Evolutionary conservation across 2,113 vertebrate species (phyloP).

Genomic region (Eupsittula cactorum): DNA sequence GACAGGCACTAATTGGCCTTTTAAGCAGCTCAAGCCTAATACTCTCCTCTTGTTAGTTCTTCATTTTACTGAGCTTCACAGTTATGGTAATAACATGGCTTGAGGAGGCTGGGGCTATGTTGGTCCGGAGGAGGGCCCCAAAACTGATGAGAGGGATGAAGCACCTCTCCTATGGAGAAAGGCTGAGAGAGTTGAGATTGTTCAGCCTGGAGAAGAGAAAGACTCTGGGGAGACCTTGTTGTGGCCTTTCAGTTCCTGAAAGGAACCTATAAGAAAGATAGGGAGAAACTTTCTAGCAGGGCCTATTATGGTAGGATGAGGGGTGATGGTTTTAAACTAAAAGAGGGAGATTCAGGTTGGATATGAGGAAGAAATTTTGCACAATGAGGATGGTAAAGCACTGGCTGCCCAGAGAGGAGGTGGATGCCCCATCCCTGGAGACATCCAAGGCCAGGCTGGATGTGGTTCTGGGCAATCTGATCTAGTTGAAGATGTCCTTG

Average conservation of each 20-base stretch:
- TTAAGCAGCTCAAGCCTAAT: background rate
- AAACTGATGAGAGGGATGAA: background rate
- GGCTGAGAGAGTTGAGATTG: background rate
- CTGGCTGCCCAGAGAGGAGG: background rate
- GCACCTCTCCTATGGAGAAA: background rate
- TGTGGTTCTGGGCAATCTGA: background rate
- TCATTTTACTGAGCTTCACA: background rate
- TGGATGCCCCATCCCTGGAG: background rate
- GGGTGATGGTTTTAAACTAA: background rate
- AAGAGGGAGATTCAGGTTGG: background rate
- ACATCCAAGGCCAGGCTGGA: background rate
- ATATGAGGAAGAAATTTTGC: background rate
- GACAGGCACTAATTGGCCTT: background rate
- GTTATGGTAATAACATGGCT: background rate
- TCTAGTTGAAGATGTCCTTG: background rate
- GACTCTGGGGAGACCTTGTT: background rate
- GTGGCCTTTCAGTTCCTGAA: background rate
- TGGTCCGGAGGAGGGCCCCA: background rate
- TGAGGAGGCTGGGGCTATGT: background rate
- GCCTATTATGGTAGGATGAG: background rate
- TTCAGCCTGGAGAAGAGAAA: background rate
- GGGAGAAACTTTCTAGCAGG: background rate
- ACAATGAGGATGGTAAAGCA: background rate
- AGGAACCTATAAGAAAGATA: background rate
- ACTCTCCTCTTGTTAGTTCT: conserved; percentile 12